Percentiles rank a stretch among this genome's conserved stretches.
Conservation (phyloP, 2,113 vertebrate genomes). For the Ceuthmochares aereus region DNA sequence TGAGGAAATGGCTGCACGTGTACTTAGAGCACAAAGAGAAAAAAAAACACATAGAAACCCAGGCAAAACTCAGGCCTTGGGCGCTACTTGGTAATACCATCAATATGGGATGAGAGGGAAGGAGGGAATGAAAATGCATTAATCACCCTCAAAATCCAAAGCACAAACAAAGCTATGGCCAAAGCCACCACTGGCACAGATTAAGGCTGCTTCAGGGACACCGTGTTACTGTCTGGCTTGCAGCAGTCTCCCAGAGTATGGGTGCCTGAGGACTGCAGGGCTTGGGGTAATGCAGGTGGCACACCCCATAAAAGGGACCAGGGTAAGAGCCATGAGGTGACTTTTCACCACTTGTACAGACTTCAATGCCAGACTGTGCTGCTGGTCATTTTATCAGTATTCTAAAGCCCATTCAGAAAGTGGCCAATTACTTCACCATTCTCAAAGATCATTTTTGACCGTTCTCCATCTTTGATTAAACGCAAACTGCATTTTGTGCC, state of each 20-base stretch:
- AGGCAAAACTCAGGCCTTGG: not conserved
- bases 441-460: not conserved
- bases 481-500: not conserved
- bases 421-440: not conserved
- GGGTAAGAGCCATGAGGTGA: not conserved
- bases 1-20: not conserved
- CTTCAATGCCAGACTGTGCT: not conserved
- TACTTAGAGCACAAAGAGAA: not conserved
- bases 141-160: not conserved
- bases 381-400: not conserved
- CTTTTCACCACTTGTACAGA: not conserved
- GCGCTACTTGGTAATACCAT: not conserved
- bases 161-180: not conserved
- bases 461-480: not conserved
- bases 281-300: not conserved
- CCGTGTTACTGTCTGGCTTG: not conserved
- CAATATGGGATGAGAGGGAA: not conserved
- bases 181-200: not conserved
- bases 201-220: not conserved
- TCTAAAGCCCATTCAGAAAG: not conserved
- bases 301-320: fast-evolving
- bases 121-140: not conserved
- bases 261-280: not conserved
- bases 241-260: not conserved
- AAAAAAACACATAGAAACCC: not conserved